Conservation (phyloP, 2,888 invertebrate species). For the Gastracanthus pulcherrimus region DNA sequence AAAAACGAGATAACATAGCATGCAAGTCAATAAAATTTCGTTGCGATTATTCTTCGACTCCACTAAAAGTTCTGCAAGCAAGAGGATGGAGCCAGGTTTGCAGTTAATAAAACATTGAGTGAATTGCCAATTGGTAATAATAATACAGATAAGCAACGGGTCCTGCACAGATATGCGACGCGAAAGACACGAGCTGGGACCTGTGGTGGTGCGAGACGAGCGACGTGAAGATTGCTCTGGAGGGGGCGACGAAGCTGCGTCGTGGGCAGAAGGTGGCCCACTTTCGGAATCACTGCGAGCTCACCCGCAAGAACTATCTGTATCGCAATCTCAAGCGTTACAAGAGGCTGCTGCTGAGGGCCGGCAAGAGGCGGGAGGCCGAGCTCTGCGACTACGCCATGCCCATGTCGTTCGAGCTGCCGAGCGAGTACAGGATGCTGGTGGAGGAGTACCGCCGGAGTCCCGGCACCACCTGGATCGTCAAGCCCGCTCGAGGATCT, state of each 20-base stretch:
- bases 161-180: constrained; percentile 66
- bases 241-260: constrained; percentile 56
- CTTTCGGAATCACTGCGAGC: constrained; percentile 81
- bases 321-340: constrained; percentile 79
- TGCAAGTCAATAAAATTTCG: constrained; percentile 65
- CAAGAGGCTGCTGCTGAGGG: constrained; percentile 69
- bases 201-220: constrained; percentile 82
- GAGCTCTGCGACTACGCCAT: constrained; percentile 79
- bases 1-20: background rate
- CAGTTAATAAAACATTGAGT: background rate
- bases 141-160: background rate
- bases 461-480: constrained; percentile 82
- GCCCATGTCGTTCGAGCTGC: constrained; percentile 81
- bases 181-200: constrained; percentile 77
- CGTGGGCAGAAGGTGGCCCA: constrained; percentile 79
- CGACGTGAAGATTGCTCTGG: constrained; percentile 76
- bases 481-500: constrained; percentile 82
- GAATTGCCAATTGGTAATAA: background rate
- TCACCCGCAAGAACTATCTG: constrained; percentile 81
- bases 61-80: constrained; percentile 67
- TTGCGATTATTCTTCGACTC: constrained; percentile 69
- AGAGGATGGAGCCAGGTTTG: constrained; percentile 71
- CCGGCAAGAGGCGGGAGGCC: constrained; percentile 74
- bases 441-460: constrained; percentile 81
- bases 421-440: constrained; percentile 82